Conservation (phyloP, 35 echinoderm and acorn worm genomes). For the Amphiura filiformis region DNA sequence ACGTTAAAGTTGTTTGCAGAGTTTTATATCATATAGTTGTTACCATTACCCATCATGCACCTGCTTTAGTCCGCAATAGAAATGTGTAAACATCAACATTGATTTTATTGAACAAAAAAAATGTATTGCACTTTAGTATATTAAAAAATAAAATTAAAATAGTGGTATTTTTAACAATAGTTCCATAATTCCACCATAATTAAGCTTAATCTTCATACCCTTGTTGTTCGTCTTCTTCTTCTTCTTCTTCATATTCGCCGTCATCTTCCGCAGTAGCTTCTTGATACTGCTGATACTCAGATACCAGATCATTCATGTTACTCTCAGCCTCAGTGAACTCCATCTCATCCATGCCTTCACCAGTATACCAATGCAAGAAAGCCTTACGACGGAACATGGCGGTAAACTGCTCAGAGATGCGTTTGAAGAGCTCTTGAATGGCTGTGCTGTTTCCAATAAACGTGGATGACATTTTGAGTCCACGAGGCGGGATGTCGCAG, state of each 20-base stretch:
- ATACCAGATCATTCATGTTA: conserved; percentile 91
- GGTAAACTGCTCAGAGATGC: conserved; percentile 88
- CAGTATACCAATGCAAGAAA: conserved; percentile 93
- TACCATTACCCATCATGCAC: too few relatives aligned
- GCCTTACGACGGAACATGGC: conserved; percentile 89
- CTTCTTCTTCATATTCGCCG: conserved; percentile 34
- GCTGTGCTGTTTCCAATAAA: conserved; percentile 88
- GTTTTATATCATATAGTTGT: too few relatives aligned
- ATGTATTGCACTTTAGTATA: too few relatives aligned
- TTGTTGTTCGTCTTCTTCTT: conserved; percentile 47
- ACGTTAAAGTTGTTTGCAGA: too few relatives aligned
- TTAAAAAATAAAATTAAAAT: too few relatives aligned
- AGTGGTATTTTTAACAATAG: too few relatives aligned
- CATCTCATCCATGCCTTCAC: conserved; percentile 93
- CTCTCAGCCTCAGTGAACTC: conserved; percentile 90
- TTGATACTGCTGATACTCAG: conserved; percentile 92
- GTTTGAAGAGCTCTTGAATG: conserved; percentile 90
- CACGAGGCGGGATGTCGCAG: conserved; percentile 79
- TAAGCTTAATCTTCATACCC: not conserved
- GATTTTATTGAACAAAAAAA: not conserved
- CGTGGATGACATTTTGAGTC: conserved; percentile 76
- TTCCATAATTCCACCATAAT: not conserved
- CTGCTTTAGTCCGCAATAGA: too few relatives aligned
- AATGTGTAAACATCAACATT: not conserved
- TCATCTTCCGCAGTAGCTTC: conserved; percentile 79